Evolutionary conservation across 2,797 vertebrate species (phyloP), one percentile per base, ranked within the genome.

Genomic region (Galaxias olidus): DNA sequence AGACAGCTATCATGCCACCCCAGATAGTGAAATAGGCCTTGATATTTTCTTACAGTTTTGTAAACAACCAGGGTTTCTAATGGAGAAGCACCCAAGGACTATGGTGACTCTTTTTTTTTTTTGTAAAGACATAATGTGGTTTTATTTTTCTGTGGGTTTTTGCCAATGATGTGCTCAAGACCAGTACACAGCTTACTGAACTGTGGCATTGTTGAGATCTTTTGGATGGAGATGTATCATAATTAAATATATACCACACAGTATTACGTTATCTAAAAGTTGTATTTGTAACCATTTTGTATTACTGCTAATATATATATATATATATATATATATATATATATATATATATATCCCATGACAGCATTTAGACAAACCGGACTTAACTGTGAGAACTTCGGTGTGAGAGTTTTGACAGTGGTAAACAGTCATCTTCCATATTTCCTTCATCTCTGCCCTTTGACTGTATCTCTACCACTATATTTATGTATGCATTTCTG

Each of bases 21-120:
- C 95, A 96, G 86, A 91, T 92, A 9, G 94, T 96, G 77, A 96
- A 96, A 87, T 96, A 94, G 91, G 69, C 41, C 44, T 11, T 49
- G 69, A 69, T 59, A 18, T 49, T 19, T 0, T 50, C n/a, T 43
- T 14, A 63, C 53, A 74, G 63, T 17, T n/a, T n/a, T n/a, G n/a
- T n/a, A 59, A 63, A 65, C 57, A 49, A 43, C 61, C 59, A 66
- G 75, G 55, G 43, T 61, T 75, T 82, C 58, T 61, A 59, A 73
- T 69, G 66, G 52, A 73, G 72, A 75, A 75, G 66, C 57, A 72
- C 47, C 66, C 71, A 70, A 73, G 78, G 72, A 85, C 77, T 66
- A 41, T 44, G 66, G 74, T 66, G 59, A 49, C 71, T 77, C 82
- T 73, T 61, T 73, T 61, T 55, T 44, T 12, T 18, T 61, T 49